These are phyloP conservation scores for Bolinopsis microptera DNA, from an alignment of 37 sponge, comb jelly and placozoan genomes.

Conservation along the genomic window DNA sequence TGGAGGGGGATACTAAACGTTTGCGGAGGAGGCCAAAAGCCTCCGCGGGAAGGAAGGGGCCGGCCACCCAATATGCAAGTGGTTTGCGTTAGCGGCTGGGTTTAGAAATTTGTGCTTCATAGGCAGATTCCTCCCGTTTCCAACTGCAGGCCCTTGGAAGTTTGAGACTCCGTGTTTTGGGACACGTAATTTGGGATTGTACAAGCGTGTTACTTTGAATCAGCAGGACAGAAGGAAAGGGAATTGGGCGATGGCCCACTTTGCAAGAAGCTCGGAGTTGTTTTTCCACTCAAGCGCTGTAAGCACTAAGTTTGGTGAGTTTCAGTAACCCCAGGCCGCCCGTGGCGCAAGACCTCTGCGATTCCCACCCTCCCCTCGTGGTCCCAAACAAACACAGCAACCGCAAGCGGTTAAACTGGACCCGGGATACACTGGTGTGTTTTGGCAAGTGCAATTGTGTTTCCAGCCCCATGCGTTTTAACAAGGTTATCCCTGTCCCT, in stretches of 20 bases:
- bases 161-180: slow-evolving; percentile 93
- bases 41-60: too few species aligned
- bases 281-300: slow-evolving; percentile 71
- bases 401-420: not conserved
- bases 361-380: slow-evolving; percentile 98
- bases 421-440: not conserved
- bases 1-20: slow-evolving; percentile 79
- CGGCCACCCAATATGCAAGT: too few species aligned
- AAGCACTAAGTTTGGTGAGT: slow-evolving; percentile 76
- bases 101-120: slow-evolving; percentile 89
- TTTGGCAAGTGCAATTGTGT: slow-evolving; percentile 69
- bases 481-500: slow-evolving; percentile 92
- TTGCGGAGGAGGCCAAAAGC: slow-evolving; percentile 79
- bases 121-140: slow-evolving; percentile 82
- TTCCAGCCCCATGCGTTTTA: slow-evolving; percentile 86
- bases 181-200: slow-evolving; percentile 92
- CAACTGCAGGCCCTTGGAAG: slow-evolving; percentile 72
- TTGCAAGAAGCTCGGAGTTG: slow-evolving; percentile 75
- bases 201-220: slow-evolving; percentile 92
- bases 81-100: slow-evolving; percentile 91
- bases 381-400: slow-evolving; percentile 77
- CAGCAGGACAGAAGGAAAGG: slow-evolving; percentile 90
- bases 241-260: slow-evolving; percentile 83
- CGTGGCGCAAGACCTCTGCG: slow-evolving; percentile 86
- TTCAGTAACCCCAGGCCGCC: too few species aligned